phyloP scores from a whole-genome alignment of 2,888 invertebrate genomes.

The Timema cristinae region DNA sequence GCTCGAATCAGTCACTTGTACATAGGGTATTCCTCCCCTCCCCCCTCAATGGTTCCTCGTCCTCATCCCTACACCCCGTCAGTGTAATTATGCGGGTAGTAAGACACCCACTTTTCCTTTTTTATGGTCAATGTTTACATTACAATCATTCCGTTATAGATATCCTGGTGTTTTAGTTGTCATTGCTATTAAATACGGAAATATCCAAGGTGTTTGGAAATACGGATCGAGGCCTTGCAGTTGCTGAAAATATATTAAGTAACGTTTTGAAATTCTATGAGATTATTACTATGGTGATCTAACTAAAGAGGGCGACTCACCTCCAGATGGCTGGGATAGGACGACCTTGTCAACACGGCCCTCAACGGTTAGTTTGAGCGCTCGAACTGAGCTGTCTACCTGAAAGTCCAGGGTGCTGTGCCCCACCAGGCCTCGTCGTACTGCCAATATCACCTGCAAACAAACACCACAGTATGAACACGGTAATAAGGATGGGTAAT shows the following conservation, averaged over 20 bases:
- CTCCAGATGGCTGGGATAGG: slow-evolving; percentile 22
- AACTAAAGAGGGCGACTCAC: not conserved
- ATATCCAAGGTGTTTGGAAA: too few species aligned
- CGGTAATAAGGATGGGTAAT: not conserved
- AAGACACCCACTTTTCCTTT: too few species aligned
- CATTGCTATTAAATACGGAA: too few species aligned
- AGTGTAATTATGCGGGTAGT: too few species aligned
- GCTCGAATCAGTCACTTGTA: too few species aligned
- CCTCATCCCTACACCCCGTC: too few species aligned
- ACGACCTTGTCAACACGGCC: slow-evolving; percentile 21
- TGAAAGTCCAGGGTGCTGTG: slow-evolving; percentile 10
- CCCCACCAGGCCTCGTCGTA: slow-evolving; percentile 17
- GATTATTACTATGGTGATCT: not conserved
- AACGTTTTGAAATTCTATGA: too few species aligned
- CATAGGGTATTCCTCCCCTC: too few species aligned
- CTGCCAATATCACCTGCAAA: slow-evolving; percentile 25
- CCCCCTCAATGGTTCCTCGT: too few species aligned
- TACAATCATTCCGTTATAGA: too few species aligned
- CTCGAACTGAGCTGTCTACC: slow-evolving; percentile 26
- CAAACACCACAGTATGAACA: not conserved
- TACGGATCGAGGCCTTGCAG: not conserved
- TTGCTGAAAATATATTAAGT: not conserved
- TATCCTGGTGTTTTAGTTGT: too few species aligned
- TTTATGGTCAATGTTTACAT: too few species aligned
- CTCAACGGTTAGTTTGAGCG: slow-evolving; percentile 19